Evolutionary conservation across 2,888 invertebrate genomes (phyloP), one percentile per base, ranked within the genome.

Genomic region (Seira sanloemensis): DNA sequence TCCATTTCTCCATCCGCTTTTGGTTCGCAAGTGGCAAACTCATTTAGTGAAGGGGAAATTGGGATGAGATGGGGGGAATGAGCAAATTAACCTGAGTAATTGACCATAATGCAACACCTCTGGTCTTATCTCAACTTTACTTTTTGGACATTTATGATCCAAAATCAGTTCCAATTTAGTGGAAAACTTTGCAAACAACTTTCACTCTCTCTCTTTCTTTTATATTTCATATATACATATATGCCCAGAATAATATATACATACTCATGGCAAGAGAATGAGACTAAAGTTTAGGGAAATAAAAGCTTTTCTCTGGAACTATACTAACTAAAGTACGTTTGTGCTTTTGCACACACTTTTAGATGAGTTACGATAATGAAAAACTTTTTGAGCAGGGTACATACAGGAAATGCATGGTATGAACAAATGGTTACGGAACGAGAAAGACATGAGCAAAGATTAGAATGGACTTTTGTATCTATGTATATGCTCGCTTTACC

Each of bases 61-160:
- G 19, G 24, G 2, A 66, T 24, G 24, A 67, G 78, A 73, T 9
- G 46, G 73, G 66, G 83, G 69, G 58, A 83, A 78, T 62, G 83
- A 83, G 78, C 78, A 83, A 78, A 83, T 83, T 77, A 83, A 83
- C 83, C 83, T 78, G 73, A 73, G 83, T 83, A 83, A 83, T 83
- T 83, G 83, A 78, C 83, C 83, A 83, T 83, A 83, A 77, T 68
- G 83, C 83, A 83, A 73, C 83, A 83, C 83, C 78, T 78, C 68
- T 54, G 54, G 73, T 54, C 83, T 83, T 78, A 83, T 83, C 83
- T 78, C 73, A 83, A 73, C 37, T 78, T 83, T 74, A 73, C 69
- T 67, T 58, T 66, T 77, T 78, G 66, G 83, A 83, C 83, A 78
- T 78, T 83, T 83, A 83, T 83, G 83, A 78, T 83, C 78, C 62